phyloP scores from a whole-genome alignment of 2,113 vertebrate genomes.

The Paradoxurus hermaphroditus region DNA sequence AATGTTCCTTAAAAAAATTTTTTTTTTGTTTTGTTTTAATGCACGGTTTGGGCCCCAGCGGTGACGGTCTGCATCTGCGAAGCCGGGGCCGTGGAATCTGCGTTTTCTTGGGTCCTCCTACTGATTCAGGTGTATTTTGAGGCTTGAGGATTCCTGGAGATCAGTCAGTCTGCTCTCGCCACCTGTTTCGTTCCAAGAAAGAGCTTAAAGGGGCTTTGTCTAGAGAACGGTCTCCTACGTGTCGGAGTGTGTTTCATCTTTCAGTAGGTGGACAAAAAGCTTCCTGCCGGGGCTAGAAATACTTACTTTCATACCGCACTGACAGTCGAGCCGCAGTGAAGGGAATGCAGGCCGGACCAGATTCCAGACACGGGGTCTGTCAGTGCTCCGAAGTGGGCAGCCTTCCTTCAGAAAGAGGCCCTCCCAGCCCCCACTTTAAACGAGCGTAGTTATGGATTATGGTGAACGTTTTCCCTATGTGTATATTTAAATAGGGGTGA shows the following conservation, averaged over 20 bases:
- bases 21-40: background rate
- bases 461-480: background rate
- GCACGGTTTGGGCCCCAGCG: background rate
- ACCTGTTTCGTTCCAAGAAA: constrained; percentile 47
- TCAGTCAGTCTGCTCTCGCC: constrained; percentile 13
- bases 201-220: constrained; percentile 64
- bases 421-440: background rate
- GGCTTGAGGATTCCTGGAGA: constrained; percentile 29
- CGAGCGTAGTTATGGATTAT: background rate
- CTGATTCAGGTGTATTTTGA: background rate
- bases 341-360: background rate
- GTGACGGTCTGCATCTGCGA: background rate
- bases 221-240: constrained; percentile 34
- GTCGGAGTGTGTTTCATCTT: constrained; percentile 53
- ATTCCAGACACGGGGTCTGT: background rate
- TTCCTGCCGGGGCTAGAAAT: constrained; percentile 54
- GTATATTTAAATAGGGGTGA: background rate
- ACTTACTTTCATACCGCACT: background rate
- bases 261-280: constrained; percentile 61
- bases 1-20: background rate
- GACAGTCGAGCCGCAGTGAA: constrained; percentile 52
- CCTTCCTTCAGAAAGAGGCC: background rate
- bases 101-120: background rate
- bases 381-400: background rate
- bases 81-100: background rate